Evolutionary conservation across 1,140 invertebrate genomes (phyloP), one percentile per base, ranked within the genome.

Genomic region (Tetramorium simillimum): DNA sequence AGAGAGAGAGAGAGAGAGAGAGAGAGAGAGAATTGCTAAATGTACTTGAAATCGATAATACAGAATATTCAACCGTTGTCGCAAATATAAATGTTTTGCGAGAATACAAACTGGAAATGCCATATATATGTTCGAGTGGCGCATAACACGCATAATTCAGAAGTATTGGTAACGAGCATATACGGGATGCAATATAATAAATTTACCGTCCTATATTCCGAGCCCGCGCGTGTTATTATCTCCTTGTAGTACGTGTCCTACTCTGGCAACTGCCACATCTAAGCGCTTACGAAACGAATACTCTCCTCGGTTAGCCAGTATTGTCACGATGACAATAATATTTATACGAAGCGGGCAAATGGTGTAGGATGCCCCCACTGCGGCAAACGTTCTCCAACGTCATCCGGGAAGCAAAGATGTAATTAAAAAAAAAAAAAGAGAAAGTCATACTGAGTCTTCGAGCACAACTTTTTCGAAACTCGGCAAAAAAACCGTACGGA

Each of bases 81-180:
- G 63, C 75, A 70, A 70, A 81, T 67, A 56, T 6, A 10, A 73
- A 58, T 43, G 21, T 43, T 69, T 70, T 43, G 63, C 37, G 37
- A 43, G 5, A 43, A 81, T 40, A 70, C 78, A 40, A 81, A 58
- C 37, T n/a, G n/a, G 46, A 3, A 70, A 12, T 16, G 37, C 16
- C 18, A 24, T 4, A 28, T 33, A 12, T 24, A 69, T n/a, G 21
- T 46, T 7, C 14, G 10, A 37, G 65, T 7, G 40, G 16, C 24
- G 37, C 33, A 16, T 62, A 67, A 65, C 40, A 10, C 46, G 33
- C 63, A 69, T 53, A 69, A 81, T 81, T 70, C 51, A 56, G 63
- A 70, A 43, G 70, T 70, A 70, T 70, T 33, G 33, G n/a, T 40
- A n/a, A 5, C 21, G 12, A 0, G 0, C 24, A 4, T 10, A 37